Conservation (phyloP, 2,797 vertebrate species). For the Peromyscus nudipes region DNA sequence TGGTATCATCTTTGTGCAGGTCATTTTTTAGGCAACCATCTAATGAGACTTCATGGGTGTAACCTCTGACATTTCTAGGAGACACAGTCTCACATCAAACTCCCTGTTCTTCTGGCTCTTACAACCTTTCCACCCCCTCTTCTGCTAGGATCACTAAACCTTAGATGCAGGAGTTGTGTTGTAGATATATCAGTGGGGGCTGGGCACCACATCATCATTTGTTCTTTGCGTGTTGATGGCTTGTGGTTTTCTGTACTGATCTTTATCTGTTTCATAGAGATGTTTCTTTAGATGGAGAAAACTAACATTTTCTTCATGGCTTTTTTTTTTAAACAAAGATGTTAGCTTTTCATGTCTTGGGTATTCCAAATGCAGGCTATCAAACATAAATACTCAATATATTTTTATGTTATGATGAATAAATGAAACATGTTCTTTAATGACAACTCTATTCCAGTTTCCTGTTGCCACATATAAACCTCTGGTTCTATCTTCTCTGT, state of each 20-base stretch:
- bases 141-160: neutral
- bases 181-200: neutral
- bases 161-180: neutral
- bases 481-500: neutral
- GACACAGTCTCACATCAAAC: neutral
- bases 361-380: neutral
- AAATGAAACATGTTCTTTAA: neutral
- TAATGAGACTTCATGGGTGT: neutral
- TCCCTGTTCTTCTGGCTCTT: neutral
- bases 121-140: neutral
- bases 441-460: neutral
- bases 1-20: neutral
- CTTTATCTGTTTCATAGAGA: neutral
- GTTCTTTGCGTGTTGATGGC: neutral
- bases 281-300: neutral
- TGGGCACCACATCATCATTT: neutral
- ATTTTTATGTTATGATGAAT: neutral
- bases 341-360: neutral
- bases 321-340: neutral
- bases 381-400: neutral
- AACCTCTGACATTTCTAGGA: neutral
- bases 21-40: neutral
- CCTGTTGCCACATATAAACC: neutral
- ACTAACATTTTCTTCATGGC: neutral
- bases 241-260: neutral